Conservation (phyloP, 2,797 vertebrate species). For the Rhynchotus rufescens region DNA sequence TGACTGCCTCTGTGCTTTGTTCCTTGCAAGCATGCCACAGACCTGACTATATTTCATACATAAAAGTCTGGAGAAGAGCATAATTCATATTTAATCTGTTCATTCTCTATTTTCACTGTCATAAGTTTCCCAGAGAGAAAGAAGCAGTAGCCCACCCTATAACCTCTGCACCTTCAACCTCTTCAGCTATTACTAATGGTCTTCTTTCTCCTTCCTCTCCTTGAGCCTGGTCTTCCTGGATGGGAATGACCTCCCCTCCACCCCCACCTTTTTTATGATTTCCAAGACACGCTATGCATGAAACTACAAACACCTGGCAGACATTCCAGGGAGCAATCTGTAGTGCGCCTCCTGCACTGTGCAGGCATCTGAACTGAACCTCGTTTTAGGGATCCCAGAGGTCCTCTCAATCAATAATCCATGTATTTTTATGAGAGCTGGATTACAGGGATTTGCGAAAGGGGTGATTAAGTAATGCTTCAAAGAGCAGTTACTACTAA, state of each 20-base stretch:
- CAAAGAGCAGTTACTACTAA: constrained; percentile 73
- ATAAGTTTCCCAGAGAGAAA: background rate
- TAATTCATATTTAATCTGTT: background rate
- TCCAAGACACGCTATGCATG: constrained; percentile 28
- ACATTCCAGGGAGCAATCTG: constrained; percentile 68
- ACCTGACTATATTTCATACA: background rate
- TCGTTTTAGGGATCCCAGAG: constrained; percentile 78
- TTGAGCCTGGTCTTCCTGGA: constrained; percentile 31
- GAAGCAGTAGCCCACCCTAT: constrained; percentile 1
- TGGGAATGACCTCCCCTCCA: constrained; percentile 50
- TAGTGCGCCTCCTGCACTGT: constrained; percentile 61
- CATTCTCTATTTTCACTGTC: background rate
- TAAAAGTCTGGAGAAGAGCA: background rate
- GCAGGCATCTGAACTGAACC: constrained; percentile 63
- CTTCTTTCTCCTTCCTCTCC: constrained; percentile 24
- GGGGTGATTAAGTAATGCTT: constrained; percentile 78
- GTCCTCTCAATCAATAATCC: constrained; percentile 83
- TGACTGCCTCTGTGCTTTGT: background rate
- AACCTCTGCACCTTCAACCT: constrained; percentile 5
- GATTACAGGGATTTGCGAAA: constrained; percentile 81
- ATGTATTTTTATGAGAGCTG: constrained; percentile 80
- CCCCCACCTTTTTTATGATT: constrained; percentile 62
- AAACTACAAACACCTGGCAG: constrained; percentile 79
- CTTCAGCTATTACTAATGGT: constrained; percentile 13
- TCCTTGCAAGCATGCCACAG: background rate